Evolutionary conservation across 1,140 invertebrate genomes (phyloP), one percentile per base, ranked within the genome.

Genomic region (Delia radicum): DNA sequence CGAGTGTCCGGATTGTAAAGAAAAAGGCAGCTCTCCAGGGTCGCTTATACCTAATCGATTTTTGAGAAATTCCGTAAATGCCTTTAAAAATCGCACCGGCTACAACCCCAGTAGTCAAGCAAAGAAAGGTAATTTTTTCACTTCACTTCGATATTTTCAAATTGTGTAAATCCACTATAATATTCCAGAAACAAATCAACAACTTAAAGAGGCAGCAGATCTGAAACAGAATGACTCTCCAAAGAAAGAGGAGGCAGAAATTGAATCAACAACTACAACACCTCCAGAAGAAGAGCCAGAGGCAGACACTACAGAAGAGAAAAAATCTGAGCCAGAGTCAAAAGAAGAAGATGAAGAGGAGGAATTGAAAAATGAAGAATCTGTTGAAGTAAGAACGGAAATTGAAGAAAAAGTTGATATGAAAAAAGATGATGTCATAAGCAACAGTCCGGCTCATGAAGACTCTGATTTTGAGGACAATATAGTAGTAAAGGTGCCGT

Each of bases 11-110:
- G 93, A 94, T 81, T 99, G 97, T 86, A 92, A 94, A 55, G 94
- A 97, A 85, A 95, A 94, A 80, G 95, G 96, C 82, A 94, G 98
- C 71, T 96, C 95, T 0, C 96, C 97, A 0, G 95, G 95, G 73
- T 95, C 94, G 4, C 88, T 99, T 13, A 97, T 99, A 78, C 96
- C 96, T 0, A 98, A 98, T 85, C 89, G 95, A 71, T 97, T 95
- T 88, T 86, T 98, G 65, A 89, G 97, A 31, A 95, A 93, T 80
- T 93, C 94, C 12, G 96, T 98, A 1, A 92, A 92, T 63, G 92
- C 93, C 79, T 98, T 97, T 84, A 94, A 93, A 77, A 97, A 96
- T 86, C 94, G 96, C 81, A 96, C 94, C 27, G 95, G 95, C 0
- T 97, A 97, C 83, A 81, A 90, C 28, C 74, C 46, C n/a, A 29